Evolutionary conservation across 1,140 invertebrate species (phyloP).

Genomic region (Lamellibrachia luymesi): DNA sequence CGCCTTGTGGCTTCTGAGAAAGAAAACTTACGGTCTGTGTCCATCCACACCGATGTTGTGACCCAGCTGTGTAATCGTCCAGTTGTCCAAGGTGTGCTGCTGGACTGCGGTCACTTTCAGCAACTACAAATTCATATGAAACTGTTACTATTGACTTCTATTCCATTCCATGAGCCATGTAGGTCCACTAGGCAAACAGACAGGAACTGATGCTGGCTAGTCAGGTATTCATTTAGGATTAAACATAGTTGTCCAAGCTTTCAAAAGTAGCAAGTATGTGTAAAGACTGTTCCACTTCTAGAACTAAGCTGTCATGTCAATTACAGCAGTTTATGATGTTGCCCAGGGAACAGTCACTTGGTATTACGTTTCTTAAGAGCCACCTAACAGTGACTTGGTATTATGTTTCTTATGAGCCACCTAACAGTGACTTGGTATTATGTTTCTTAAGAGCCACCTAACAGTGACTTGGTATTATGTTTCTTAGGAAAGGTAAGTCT

Average conservation of each 20-base stretch:
- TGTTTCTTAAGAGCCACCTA: not conserved
- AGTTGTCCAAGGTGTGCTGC: not conserved
- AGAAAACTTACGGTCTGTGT: not conserved
- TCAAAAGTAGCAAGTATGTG: too few species aligned
- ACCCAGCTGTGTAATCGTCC: not conserved
- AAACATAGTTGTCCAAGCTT: too few species aligned
- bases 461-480: not conserved
- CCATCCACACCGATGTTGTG: not conserved
- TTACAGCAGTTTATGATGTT: too few species aligned
- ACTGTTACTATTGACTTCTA: too few species aligned
- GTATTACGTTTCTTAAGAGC: not conserved
- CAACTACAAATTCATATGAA: not conserved
- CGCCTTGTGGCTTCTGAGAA: not conserved
- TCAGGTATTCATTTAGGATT: too few species aligned
- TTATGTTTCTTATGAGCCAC: not conserved
- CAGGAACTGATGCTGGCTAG: too few species aligned
- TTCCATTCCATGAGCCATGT: too few species aligned
- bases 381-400: not conserved
- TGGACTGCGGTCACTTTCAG: not conserved
- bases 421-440: not conserved
- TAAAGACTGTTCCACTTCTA: too few species aligned
- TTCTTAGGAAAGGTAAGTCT: not conserved
- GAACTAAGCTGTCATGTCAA: too few species aligned
- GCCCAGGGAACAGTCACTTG: too few species aligned
- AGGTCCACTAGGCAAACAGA: too few species aligned